These are phyloP conservation scores for Latheticus oryzae DNA, from an alignment of 2,888 invertebrate genomes.

Conservation along the genomic window DNA sequence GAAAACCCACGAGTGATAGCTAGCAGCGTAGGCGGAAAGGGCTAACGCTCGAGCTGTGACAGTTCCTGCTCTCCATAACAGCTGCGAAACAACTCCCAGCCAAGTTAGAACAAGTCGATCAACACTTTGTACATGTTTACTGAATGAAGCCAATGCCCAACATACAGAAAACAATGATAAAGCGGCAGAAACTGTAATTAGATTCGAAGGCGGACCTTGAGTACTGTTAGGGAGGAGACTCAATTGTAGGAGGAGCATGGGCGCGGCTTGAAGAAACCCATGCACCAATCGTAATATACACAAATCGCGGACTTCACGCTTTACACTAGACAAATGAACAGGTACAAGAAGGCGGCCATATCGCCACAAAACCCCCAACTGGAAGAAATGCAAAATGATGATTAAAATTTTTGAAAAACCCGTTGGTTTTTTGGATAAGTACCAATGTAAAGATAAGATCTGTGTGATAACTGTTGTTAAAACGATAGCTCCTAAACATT, in stretches of 20 bases:
- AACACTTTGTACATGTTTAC: slow-evolving; percentile 88
- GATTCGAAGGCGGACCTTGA: slow-evolving; percentile 74
- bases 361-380: slow-evolving; percentile 81
- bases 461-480: slow-evolving; percentile 82
- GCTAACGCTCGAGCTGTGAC: slow-evolving; percentile 85
- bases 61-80: slow-evolving; percentile 86
- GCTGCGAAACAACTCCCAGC: slow-evolving; percentile 68
- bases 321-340: slow-evolving; percentile 83
- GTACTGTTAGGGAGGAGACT: slow-evolving; percentile 72
- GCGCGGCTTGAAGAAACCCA: slow-evolving; percentile 89
- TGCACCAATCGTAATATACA: slow-evolving; percentile 86
- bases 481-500: slow-evolving; percentile 77
- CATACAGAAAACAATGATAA: slow-evolving; percentile 87
- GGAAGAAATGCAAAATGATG: slow-evolving; percentile 73
- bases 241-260: slow-evolving; percentile 85
- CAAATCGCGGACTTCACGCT: slow-evolving; percentile 81
- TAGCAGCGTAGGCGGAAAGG: slow-evolving; percentile 81
- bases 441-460: slow-evolving; percentile 81
- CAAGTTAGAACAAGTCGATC: slow-evolving; percentile 77
- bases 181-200: slow-evolving; percentile 84
- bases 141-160: slow-evolving; percentile 92
- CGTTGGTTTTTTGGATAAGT: slow-evolving; percentile 67
- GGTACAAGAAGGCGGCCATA: slow-evolving; percentile 88
- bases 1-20: slow-evolving; percentile 62
- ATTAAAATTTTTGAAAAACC: slow-evolving; percentile 68